phyloP scores from a whole-genome alignment of 2,113 vertebrate species.

The Antidorcas marsupialis region DNA sequence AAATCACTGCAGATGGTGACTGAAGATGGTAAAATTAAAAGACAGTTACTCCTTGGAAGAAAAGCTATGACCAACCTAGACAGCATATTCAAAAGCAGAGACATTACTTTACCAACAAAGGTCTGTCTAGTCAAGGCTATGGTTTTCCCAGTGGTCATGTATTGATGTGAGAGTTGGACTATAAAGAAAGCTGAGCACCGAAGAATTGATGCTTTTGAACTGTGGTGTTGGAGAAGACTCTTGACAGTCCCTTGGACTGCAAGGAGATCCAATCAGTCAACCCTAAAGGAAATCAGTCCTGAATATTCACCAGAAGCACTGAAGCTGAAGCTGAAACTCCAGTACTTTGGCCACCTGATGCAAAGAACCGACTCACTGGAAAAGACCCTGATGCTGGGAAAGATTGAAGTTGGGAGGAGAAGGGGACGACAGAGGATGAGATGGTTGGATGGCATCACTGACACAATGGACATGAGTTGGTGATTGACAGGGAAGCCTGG shows the following conservation, averaged over 20 bases:
- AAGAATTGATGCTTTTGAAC: neutral
- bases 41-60: neutral
- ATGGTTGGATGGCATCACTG: neutral
- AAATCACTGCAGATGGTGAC: neutral
- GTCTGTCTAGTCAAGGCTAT: neutral
- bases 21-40: neutral
- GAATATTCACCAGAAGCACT: neutral
- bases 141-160: neutral
- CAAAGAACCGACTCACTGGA: rapidly evolving
- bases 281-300: neutral
- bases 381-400: neutral
- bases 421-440: neutral
- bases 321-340: neutral
- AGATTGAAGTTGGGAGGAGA: neutral
- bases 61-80: neutral
- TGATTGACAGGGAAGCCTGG: neutral
- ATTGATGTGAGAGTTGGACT: neutral
- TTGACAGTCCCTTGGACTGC: neutral
- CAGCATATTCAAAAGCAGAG: neutral
- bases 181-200: neutral
- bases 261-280: neutral
- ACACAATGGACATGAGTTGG: neutral
- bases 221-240: neutral
- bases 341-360: neutral
- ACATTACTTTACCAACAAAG: neutral